Base-by-base conservation (phyloP, 2,797 vertebrate species). In the Naso thynnoides region DNA sequence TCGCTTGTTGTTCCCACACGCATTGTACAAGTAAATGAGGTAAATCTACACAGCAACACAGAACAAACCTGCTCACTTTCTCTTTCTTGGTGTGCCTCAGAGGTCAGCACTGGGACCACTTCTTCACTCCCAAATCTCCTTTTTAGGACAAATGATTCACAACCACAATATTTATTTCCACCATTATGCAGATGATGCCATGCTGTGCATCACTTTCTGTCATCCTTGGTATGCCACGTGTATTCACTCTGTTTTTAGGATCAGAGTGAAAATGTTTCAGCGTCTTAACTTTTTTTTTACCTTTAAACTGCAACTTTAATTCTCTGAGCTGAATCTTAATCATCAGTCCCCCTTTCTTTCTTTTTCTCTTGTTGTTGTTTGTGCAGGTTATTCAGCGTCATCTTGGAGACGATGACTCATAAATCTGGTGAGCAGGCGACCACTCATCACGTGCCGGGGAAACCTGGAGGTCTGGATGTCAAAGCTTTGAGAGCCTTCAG, bases 401-500 rank as follows among this genome's bases (percentile, higher is more conserved):
- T 96, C 33, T 86, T 98, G 94, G 98, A 99, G 78, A 96, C 96
- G 56, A 95, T 98, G 78, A 96, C 95, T 2, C 82, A 96, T 24
- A 85, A 96, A 6, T 94, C 98, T 2, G 92, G 94, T 1, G 92
- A 95, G 0, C 94, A 95, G 7, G 88, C 85, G 0, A 87, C 83
- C 6, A 83, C 86, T 4, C 95, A 95, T 91, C 95, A 97, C 1
- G 80, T 94, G 31, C 95, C 96, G 45, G 98, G 97, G 61, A 99
- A 99, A 91, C 96, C 97, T 63, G 98, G 97, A 86, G 98, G 98
- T 78, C 95, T 99, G 88, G 98, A 99, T 75, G 97, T 99, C 88
- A 99, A 99, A 94, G 98, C 98, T 70, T 95, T 99, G 73, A 93
- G 98, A 91, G 98, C 98, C 85, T 99, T 99, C 86, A 96, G 98